Evolutionary conservation across 2,797 vertebrate species (phyloP), one percentile per base, ranked within the genome.

Genomic region (Erpetoichthys calabaricus): DNA sequence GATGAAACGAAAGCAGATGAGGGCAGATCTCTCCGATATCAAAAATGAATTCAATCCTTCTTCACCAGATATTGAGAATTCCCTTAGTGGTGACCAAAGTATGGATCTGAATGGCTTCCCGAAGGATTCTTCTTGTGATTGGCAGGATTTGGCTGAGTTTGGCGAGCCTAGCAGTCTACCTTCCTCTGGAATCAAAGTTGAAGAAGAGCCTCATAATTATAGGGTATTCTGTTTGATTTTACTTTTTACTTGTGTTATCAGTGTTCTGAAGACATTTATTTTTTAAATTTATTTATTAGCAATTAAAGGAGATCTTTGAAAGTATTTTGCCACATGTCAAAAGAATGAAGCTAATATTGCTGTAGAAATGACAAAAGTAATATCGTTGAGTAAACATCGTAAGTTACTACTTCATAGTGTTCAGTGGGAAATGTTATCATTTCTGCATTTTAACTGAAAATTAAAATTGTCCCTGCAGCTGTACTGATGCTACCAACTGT

Each of bases 1-100:
- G 42, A 91, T 91, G 82, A 93, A 93, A 68, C 86, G 92, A 51
- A 97, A 94, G 70, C 86, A 89, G 64, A 82, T 97, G 53, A 87
- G 88, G 70, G 75, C 87, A 0, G 89, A 93, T 75, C 77, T 92
- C 56, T 87, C 89, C 56, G 75, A 86, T 44, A 80, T 90, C 51
- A 91, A 89, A 65, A 80, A 83, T 1, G 89, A 90, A 52, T 91
- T 86, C 61, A 85, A 91, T 52, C 79, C 89, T 41, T 90, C 88
- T 41, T 86, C 90, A 1, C 86, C 90, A 0, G 91, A 91, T 72
- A 79, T 90, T n/a, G 87, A 94, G 63, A 85, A 85, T 3, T 84
- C 84, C 59, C 78, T 91, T 63, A 88, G 86, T 56, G 88, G 86
- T 57, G 89, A 94, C 56, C 86, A 89, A 64, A 86, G 90, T 61